These are phyloP conservation scores for Paratrypauchen microcephalus DNA, from an alignment of 2,797 vertebrate species.

Conservation along the genomic window DNA sequence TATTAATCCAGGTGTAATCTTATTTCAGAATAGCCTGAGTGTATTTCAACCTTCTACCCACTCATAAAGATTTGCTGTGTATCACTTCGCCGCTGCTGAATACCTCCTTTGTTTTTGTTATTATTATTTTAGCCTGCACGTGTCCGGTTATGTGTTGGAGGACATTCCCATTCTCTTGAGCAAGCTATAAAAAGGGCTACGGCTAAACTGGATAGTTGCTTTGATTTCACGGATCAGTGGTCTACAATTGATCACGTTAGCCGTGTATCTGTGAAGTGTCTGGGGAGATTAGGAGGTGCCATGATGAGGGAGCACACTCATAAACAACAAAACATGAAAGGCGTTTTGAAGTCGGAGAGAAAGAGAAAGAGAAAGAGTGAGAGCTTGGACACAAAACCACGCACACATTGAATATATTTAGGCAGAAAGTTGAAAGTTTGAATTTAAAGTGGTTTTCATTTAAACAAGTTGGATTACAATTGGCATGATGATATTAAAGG, in stretches of 20 bases:
- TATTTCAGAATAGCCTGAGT: conserved; percentile 5
- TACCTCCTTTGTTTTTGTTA: conserved; percentile 28
- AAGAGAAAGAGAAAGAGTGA: not conserved
- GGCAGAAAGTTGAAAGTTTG: conserved; percentile 22
- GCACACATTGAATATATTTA: conserved; percentile 40
- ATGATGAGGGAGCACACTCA: conserved; percentile 42
- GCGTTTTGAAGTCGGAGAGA: conserved; percentile 47
- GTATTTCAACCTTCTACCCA: not conserved
- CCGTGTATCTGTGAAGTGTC: conserved; percentile 41
- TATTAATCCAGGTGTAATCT: not conserved
- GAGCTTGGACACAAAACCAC: not conserved
- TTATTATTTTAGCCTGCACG: conserved; percentile 43
- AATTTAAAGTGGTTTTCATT: not conserved
- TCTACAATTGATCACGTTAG: conserved; percentile 52
- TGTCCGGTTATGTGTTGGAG: conserved; percentile 53
- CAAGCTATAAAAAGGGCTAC: conserved; percentile 18
- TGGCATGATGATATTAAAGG: no score
- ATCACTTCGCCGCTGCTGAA: conserved; percentile 27
- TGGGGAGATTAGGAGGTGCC: conserved; percentile 42
- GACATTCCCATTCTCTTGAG: conserved; percentile 27
- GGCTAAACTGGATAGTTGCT: conserved; percentile 47
- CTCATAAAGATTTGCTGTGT: not conserved
- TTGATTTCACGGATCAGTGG: conserved; percentile 71
- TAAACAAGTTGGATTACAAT: no score
- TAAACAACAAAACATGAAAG: conserved; percentile 57